Evolutionary conservation across 2,888 invertebrate genomes (phyloP), one percentile per base, ranked within the genome.

Genomic region (Chaitophorus viminalis): DNA sequence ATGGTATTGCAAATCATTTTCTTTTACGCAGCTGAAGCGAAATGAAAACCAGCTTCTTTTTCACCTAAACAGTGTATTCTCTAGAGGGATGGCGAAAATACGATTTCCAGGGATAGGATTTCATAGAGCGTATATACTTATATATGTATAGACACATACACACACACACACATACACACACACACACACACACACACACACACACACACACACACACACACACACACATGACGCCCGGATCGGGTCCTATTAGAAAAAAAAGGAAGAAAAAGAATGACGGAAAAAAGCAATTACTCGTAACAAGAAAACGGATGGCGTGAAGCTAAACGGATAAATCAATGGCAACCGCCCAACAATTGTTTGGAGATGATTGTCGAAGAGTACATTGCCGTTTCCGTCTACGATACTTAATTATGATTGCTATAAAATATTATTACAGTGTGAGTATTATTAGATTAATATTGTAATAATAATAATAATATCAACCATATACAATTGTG

Each of bases 241-340:
- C 31, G 74, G 39, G 81, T 87, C 46, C 87, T 87, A 87, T 87
- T 87, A 87, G 87, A 81, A 81, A 87, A 81, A 77, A 87, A 74
- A 78, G 75, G n/a, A 25, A n/a, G 52, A 52, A 25, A 74, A n/a
- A 65, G 21, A 46, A 36, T 54, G 70, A 70, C 84, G 39, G 70
- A 72, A 86, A 84, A 87, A 87, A 81, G 87, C 87, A 87, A 87
- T 87, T 87, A 87, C 81, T 87, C 72, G 87, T 87, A 87, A 87
- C 87, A 81, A 87, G 87, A 81, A 87, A 87, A 79, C 72, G 74
- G 87, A 87, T 74, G 87, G 81, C 81, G 74, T 60, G 54, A 79
- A 79, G 78, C 46, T 81, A 81, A 87, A 81, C 65, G 87, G 74
- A 87, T 87, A 87, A 87, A 87, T 87, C 87, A 87, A 87, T 87